These are phyloP conservation scores for Melanostoma mellinum DNA, from an alignment of 2,888 invertebrate genomes.

Conservation along the genomic window DNA sequence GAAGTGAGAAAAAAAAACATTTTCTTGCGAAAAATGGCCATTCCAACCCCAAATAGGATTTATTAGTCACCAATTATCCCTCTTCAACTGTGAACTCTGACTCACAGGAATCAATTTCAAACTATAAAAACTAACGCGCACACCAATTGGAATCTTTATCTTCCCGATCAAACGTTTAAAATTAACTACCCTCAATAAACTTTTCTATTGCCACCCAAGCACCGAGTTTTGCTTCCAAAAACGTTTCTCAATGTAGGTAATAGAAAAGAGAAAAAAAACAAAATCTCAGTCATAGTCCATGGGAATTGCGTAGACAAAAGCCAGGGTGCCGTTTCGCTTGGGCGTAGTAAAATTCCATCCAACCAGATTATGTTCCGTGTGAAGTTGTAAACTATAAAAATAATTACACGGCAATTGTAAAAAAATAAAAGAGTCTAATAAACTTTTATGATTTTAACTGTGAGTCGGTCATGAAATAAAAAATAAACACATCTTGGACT, in stretches of 20 bases:
- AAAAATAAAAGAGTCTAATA: background rate
- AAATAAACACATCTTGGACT: too few relatives aligned
- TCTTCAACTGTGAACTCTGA: too few relatives aligned
- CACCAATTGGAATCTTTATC: background rate
- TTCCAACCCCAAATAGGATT: too few relatives aligned
- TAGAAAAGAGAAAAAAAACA: background rate
- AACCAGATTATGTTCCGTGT: background rate
- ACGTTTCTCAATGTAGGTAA: conserved; percentile 1
- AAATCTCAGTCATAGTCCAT: background rate
- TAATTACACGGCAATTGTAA: conserved; percentile 5
- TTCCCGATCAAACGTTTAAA: conserved; percentile 7
- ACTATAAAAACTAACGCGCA: background rate
- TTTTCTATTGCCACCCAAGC: conserved; percentile 2
- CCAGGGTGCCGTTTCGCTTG: background rate
- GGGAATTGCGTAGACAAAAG: conserved; percentile 5
- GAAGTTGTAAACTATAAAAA: conserved; percentile 6
- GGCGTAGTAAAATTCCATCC: conserved; percentile 15
- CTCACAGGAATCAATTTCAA: background rate
- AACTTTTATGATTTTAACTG: background rate
- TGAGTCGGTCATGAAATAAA: too few relatives aligned
- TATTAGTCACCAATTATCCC: too few relatives aligned
- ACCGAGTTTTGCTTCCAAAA: conserved; percentile 22
- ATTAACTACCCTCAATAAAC: conserved; percentile 15
- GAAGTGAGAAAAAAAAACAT: too few relatives aligned
- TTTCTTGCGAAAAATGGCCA: too few relatives aligned